Evolutionary conservation across 2,888 invertebrate species (phyloP).

Genomic region (Aphodius sticticus): DNA sequence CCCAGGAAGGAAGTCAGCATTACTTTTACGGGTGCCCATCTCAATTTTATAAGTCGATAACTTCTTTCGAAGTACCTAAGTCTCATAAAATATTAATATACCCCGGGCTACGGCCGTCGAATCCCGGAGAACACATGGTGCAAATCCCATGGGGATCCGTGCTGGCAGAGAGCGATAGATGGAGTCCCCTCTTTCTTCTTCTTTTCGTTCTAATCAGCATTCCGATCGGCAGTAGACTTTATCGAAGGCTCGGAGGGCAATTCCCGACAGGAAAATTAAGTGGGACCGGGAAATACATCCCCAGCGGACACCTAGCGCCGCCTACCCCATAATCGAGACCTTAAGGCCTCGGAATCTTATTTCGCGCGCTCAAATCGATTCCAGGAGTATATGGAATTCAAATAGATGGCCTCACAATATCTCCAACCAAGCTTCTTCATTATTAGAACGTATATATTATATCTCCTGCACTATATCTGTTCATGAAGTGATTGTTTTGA

Average conservation of each 20-base stretch:
- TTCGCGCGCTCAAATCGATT: constrained; percentile 27
- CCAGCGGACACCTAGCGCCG: constrained; percentile 8
- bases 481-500: no score
- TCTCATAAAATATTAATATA: constrained; percentile 48
- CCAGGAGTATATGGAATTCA: no score
- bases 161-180: constrained; percentile 37
- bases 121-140: constrained; percentile 12
- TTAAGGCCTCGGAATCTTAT: constrained; percentile 25
- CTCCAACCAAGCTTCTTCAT: no score
- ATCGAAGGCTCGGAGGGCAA: constrained; percentile 53
- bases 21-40: background rate
- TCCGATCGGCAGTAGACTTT: constrained; percentile 60
- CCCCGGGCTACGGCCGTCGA: constrained; percentile 27
- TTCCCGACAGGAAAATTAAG: constrained; percentile 60
- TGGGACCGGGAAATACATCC: constrained; percentile 56
- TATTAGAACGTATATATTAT: no score
- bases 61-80: constrained; percentile 8
- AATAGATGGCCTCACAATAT: background rate
- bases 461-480: no score
- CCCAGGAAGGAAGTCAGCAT: background rate
- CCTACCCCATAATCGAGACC: background rate
- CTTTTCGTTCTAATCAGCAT: constrained; percentile 58
- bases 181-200: constrained; percentile 45
- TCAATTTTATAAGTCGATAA: constrained; percentile 6
- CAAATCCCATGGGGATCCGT: constrained; percentile 43